Evolutionary conservation across 1,140 invertebrate species (phyloP), one percentile per base, ranked within the genome.

Genomic region (Heliconius nattereri): DNA sequence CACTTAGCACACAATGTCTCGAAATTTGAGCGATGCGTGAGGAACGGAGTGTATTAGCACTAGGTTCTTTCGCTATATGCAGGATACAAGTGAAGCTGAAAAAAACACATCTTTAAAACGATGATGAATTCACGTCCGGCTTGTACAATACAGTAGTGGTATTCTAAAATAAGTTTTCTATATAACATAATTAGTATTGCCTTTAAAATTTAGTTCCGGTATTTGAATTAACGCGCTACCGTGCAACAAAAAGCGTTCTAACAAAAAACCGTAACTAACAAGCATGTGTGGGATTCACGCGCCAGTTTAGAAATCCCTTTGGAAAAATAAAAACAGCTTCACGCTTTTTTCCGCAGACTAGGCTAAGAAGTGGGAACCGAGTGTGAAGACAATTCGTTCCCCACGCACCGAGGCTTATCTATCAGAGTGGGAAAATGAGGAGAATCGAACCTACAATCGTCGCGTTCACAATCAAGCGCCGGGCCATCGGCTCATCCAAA

Each of bases 131-230:
- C 57, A 60, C 26, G 3, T 60, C 57, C 23, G 57, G 57, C 57
- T 60, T 23, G 9, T 60, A 60, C 57, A 60, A 45, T 60, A 60
- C 57, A 60, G 57, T 11, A 23, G 23, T 11, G 1, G 2, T 60
- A 26, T n/a, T 60, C n/a, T 23, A 60, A 54, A 60, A 23, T 60
- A n/a, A 11, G 8, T 60, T 23, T 23, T 60, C 20, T 60, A 60
- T 23, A 60, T 66, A 29, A 11, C 11, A 66, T 66, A 66, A 66
- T 66, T 66, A 66, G 9, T 66, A 66, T 26, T 16, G 26, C 26
- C 23, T 66, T 29, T 66, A 29, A 60, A 60, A 29, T 66, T 66
- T 66, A 16, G 60, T 66, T 66, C 26, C 60, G 60, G 60, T 66
- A 66, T 66, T 66, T 66, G 29, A 29, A 16, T 26, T 29, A 23